phyloP scores from a whole-genome alignment of 2,888 invertebrate species.

The Polia nebulosa region DNA sequence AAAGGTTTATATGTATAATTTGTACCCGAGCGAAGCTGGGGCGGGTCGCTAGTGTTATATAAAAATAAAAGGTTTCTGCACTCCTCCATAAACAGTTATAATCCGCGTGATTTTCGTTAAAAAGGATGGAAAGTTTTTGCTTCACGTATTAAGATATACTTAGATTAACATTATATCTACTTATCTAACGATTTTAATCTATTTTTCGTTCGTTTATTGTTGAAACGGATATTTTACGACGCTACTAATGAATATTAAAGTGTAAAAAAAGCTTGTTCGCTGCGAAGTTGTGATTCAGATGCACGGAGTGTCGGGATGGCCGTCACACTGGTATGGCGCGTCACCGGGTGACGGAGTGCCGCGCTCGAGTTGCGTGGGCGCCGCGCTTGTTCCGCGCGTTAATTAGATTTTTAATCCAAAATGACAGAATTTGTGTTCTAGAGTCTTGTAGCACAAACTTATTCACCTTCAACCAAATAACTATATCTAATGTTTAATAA shows the following conservation, averaged over 20 bases:
- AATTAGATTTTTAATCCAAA: conserved; percentile 76
- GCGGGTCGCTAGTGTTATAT: no score
- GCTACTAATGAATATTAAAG: conserved; percentile 30
- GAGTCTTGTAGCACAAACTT: conserved; percentile 39
- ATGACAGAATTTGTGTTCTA: conserved; percentile 68
- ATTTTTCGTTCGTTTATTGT: conserved; percentile 28
- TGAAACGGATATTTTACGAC: conserved; percentile 38
- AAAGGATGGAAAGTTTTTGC: no score
- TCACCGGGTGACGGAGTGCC: conserved; percentile 10
- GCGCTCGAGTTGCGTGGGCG: conserved; percentile 65
- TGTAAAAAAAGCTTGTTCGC: conserved; percentile 22
- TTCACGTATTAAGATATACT: no score
- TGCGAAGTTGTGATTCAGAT: conserved; percentile 31
- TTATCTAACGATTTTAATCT: conserved; percentile 19
- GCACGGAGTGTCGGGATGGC: conserved; percentile 5
- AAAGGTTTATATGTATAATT: no score
- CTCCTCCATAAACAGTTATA: no score
- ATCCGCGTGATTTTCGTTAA: no score
- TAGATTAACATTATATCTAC: no score
- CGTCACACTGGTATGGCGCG: conserved; percentile 31
- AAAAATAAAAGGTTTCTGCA: no score
- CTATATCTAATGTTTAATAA: conserved; percentile 54
- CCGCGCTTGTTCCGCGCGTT: conserved; percentile 64
- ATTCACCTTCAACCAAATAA: conserved; percentile 43
- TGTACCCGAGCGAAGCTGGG: no score